Evolutionary conservation across 2,888 invertebrate species (phyloP).

Genomic region (Willowsia nigromaculata): DNA sequence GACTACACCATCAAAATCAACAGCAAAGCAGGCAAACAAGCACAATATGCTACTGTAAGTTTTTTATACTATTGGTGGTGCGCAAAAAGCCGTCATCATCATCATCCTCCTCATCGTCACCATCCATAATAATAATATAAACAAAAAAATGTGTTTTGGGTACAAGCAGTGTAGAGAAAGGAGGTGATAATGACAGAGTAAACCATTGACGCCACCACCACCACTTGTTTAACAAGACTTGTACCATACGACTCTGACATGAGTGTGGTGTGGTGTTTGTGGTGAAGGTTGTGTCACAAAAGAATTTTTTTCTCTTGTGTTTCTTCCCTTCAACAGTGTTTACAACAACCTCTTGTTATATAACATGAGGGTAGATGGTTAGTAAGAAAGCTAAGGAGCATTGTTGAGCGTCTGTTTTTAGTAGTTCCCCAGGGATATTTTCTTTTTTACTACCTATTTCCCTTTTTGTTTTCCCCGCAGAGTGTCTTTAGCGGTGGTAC

Average conservation of each 20-base stretch:
- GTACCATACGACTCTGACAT: not conserved
- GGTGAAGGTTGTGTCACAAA: conserved; percentile 21
- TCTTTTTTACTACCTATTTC: conserved; percentile 75
- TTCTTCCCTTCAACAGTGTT: not conserved
- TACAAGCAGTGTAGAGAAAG: not conserved
- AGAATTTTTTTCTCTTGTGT: conserved; percentile 4
- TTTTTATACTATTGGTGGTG: not conserved
- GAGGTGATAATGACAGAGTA: conserved; percentile 37
- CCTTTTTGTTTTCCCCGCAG: conserved; percentile 1
- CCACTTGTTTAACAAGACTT: conserved; percentile 20
- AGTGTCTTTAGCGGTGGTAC: not conserved
- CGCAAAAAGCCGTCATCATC: not conserved
- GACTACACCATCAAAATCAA: conserved; percentile 14
- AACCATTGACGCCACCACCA: conserved; percentile 9
- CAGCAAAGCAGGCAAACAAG: not conserved
- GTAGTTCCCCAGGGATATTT: conserved; percentile 78
- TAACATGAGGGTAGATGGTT: not conserved
- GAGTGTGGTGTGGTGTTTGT: not conserved
- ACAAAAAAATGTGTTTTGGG: conserved; percentile 21
- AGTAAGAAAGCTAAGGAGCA: not conserved
- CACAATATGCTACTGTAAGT: not conserved
- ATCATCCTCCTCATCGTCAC: not conserved
- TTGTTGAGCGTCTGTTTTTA: conserved; percentile 30
- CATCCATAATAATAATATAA: not conserved
- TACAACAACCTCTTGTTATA: not conserved